Evolutionary conservation across 2,797 vertebrate species (phyloP).

Genomic region (Poecilia picta): DNA sequence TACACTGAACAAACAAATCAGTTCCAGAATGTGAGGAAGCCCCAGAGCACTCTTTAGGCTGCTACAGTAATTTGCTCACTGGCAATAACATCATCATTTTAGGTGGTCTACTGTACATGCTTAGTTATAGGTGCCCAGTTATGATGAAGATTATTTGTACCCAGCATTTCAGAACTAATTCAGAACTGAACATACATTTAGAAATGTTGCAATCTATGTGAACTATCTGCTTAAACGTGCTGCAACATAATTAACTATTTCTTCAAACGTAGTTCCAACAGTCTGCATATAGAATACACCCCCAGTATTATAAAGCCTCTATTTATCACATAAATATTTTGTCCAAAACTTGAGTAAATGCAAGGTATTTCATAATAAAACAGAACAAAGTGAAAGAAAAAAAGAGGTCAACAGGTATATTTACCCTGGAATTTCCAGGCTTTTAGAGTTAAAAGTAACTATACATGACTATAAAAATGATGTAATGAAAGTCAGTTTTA

Average conservation of each 20-base stretch:
- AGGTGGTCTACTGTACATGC: not conserved
- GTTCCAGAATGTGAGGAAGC: not conserved
- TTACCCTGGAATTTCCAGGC: not conserved
- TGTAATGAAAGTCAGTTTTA: not conserved
- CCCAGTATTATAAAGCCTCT: not conserved
- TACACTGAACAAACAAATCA: not conserved
- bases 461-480: not conserved
- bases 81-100: not conserved
- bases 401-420: not conserved
- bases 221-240: not conserved
- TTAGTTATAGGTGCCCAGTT: not conserved
- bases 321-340: conserved; percentile 13
- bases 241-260: not conserved
- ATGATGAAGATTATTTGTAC: not conserved
- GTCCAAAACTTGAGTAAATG: not conserved
- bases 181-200: not conserved
- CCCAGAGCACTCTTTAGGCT: not conserved
- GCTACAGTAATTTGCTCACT: not conserved
- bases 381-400: not conserved
- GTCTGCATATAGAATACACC: not conserved
- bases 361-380: conserved; percentile 4
- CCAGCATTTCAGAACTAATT: not conserved
- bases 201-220: not conserved
- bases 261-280: not conserved
- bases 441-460: conserved; percentile 10